A percentile compares a stretch with the other conserved stretches of the same genome.
phyloP scores from a whole-genome alignment of 2,113 vertebrate genomes.

The Lophotis ruficrista region DNA sequence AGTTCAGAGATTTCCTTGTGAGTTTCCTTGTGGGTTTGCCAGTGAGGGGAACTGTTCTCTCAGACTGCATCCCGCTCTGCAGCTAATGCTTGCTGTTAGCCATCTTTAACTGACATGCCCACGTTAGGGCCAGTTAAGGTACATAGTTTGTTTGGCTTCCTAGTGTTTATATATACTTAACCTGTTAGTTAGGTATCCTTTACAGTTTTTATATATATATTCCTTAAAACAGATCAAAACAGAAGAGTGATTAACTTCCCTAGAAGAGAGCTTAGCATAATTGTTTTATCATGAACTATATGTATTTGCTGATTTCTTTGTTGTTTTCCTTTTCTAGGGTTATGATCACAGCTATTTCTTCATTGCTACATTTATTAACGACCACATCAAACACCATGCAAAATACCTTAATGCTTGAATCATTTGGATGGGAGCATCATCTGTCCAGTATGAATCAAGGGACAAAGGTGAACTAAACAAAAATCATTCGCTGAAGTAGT shows the following conservation, averaged over 20 bases:
- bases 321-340: constrained; percentile 76
- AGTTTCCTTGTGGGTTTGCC: no score
- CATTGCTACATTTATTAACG: constrained; percentile 89
- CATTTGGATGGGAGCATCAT: not conserved
- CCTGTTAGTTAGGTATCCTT: not conserved
- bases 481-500: not conserved
- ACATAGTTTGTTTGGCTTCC: not conserved
- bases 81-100: not conserved
- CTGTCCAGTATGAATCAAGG: not conserved
- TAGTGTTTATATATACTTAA: not conserved
- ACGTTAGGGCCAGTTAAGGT: not conserved
- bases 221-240: not conserved
- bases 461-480: not conserved
- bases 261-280: not conserved
- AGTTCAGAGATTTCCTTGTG: not conserved
- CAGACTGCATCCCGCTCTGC: not conserved
- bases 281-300: not conserved
- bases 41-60: not conserved
- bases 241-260: not conserved
- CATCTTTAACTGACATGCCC: not conserved
- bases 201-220: not conserved
- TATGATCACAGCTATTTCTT: constrained; percentile 98
- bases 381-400: constrained; percentile 96
- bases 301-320: not conserved
- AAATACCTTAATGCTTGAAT: constrained; percentile 90